Conservation (phyloP, 2,797 vertebrate genomes). For the Hoplostethus atlanticus region DNA sequence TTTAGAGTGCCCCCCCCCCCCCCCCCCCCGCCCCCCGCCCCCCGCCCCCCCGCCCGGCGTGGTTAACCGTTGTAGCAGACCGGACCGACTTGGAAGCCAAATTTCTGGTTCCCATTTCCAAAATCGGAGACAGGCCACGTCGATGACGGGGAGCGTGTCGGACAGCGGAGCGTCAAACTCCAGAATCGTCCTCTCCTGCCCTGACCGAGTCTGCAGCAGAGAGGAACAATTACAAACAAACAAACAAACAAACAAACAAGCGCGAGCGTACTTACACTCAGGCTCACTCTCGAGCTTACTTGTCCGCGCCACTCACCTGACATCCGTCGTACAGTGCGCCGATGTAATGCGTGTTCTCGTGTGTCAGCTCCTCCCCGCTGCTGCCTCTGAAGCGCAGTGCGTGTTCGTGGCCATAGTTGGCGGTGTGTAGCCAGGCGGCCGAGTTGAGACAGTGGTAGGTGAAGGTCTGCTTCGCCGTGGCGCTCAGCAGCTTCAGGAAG, state of each 20-base stretch:
- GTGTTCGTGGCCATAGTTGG: conserved; percentile 86
- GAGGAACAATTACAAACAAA: not conserved
- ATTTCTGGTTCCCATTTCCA: conserved; percentile 94
- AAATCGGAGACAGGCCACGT: conserved; percentile 95
- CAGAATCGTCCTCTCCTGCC: conserved; percentile 93
- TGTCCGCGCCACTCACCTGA: conserved; percentile 60
- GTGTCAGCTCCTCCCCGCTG: conserved; percentile 93
- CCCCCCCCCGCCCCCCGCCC: too few species aligned
- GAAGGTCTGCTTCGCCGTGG: conserved; percentile 91
- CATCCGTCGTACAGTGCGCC: conserved; percentile 83
- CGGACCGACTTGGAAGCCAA: conserved; percentile 96
- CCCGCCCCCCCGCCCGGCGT: too few species aligned
- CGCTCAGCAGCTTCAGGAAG: conserved; percentile 94
- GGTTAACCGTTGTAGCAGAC: conserved; percentile 93
- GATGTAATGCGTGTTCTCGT: conserved; percentile 93
- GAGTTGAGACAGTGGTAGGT: conserved; percentile 97
- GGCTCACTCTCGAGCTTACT: fast-evolving
- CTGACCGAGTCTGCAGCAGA: conserved; percentile 87
- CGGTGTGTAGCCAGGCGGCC: conserved; percentile 90
- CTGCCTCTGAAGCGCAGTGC: conserved; percentile 94
- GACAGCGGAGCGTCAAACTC: conserved; percentile 91
- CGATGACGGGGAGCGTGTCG: conserved; percentile 91
- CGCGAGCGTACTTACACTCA: not conserved
- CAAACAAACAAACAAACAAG: too few species aligned
- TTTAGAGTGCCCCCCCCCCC: not conserved